Evolutionary conservation across 2,888 invertebrate species (phyloP), one percentile per base, ranked within the genome.

Genomic region (Ceramica pisi): DNA sequence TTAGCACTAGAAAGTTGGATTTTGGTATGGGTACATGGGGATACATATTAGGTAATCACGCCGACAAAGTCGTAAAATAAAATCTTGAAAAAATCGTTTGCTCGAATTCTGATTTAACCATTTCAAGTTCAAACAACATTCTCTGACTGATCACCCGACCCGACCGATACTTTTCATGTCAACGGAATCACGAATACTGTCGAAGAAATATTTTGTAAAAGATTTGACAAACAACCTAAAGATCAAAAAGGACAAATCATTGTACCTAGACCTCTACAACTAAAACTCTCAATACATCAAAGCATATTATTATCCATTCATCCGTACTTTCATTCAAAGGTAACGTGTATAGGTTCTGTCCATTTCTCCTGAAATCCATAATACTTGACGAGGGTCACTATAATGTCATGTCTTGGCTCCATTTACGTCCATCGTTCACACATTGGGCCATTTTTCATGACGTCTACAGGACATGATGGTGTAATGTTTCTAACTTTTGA

Each of bases 401-500:
- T 56, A n/a, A 38, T 26, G 71, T 69, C 82, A 66, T 35, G 35
- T 61, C 21, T 31, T 21, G 44, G 66, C 31, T 78, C 67, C 73
- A 66, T 77, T 81, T 71, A 74, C 71, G 63, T 57, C 65, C 14
- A 73, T 78, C 67, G 16, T 35, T 82, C 79, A 82, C 60, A 35
- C 60, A 71, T 16, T 60, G 61, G 64, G n/a, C 23, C 16, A 64
- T 63, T 78, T 75, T 75, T 76, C 53, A 65, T 64, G 78, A 68
- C 60, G 50, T 65, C 41, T 48, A 56, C 46, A 55, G 19, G 55
- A 57, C 59, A 61, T 51, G 44, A 26, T n/a, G 48, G 78, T 44
- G 56, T 84, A 66, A 41, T 71, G 53, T 78, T 74, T 59, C 67
- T 62, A 75, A 26, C 26, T 26, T 26, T 26, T 26, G 50, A 55